Base-by-base conservation (phyloP, 2,797 vertebrate genomes). In the Sebastes alutus region DNA sequence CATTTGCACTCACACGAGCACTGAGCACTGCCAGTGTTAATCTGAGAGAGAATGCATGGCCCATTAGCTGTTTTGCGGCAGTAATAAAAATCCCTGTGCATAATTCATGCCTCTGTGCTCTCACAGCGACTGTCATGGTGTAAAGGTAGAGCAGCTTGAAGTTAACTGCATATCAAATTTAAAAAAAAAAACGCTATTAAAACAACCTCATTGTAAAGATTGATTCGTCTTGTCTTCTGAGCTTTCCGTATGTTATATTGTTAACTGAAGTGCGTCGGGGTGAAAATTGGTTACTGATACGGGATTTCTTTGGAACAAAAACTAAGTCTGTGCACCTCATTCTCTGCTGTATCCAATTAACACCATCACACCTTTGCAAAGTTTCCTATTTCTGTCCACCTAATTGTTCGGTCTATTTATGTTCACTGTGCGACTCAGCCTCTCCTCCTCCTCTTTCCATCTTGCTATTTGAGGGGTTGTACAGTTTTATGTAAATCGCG, bases 41-140 rank as follows among this genome's bases (percentile, higher is more conserved):
- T 87, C 79, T 75, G 78, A 83, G 82, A 72, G 82, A 72, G 60
- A 88, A 85, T 58, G 78, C 82, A 87, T 9, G 77, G 77, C 70
- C 86, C 88, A 92, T 91, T 90, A 91, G 89, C 80, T 87, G 88
- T 93, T 93, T 90, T 89, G 89, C 42, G 58, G 89, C 85, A 68
- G 86, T 87, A 87, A 88, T 90, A 91, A 83, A 67, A 90, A 86
- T 68, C 87, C 75, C 65, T 62, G 86, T 89, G 87, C 85, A 88
- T 91, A 91, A 94, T 94, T 92, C 78, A 93, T 87, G 61, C 54
- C 66, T 68, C 30, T 63, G 29, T 79, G 85, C 86, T 89, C 86
- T 89, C 76, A 83, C 82, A 88, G 71, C 32, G 32, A 80, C 63
- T 76, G 85, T 86, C 88, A 75, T 65, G 78, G 80, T 77, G 81